Evolutionary conservation across 2,113 vertebrate genomes (phyloP), one percentile per base, ranked within the genome.

Genomic region (Myanophis thanlyinensis): DNA sequence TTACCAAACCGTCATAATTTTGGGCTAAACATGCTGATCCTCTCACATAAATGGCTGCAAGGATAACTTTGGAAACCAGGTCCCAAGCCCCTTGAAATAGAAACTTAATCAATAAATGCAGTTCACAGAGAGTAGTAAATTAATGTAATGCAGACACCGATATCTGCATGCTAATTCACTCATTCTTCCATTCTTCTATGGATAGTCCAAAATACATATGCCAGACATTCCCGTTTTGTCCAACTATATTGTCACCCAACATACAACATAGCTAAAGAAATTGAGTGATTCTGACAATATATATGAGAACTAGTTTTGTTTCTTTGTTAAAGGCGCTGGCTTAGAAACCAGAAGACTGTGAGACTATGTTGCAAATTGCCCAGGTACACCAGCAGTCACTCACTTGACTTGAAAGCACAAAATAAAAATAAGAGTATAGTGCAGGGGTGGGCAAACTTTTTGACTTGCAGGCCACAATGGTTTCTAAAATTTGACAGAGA

Each of bases 351-450:
- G 35, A 40, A 80, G 67, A 80, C 35, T 80, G 15, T 80, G 67
- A 80, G 15, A 80, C 20, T 40, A 40, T 40, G 6, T 40, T 80
- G 67, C 67, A 20, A 80, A 40, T 80, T 40, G 18, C 9, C 35
- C 35, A 40, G 73, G 73, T 6, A 22, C 73, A 22, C 35, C n/a
- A 80, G 73, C 15, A 80, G 18, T 80, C 35, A 40, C 6, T 59
- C 54, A 59, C 35, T 20, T 80, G 73, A 80, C 35, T 80, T 1
- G 1, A 80, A 80, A 44, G 73, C 35, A 80, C 35, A 22, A 44
- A 40, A 80, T 8, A 80, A 80, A 85, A 91, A 93, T 89, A 94
- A 94, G 95, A 90, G 93, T 93, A 44, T 94, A 93, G 88, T 67
- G 1, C n/a, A n/a, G n/a, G n/a, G n/a, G n/a, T n/a, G n/a, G n/a